A percentile compares a stretch with the other conserved stretches of the same genome.
Evolutionary conservation across 2,888 invertebrate species (phyloP).

Genomic region (Synanthedon tipuliformis): DNA sequence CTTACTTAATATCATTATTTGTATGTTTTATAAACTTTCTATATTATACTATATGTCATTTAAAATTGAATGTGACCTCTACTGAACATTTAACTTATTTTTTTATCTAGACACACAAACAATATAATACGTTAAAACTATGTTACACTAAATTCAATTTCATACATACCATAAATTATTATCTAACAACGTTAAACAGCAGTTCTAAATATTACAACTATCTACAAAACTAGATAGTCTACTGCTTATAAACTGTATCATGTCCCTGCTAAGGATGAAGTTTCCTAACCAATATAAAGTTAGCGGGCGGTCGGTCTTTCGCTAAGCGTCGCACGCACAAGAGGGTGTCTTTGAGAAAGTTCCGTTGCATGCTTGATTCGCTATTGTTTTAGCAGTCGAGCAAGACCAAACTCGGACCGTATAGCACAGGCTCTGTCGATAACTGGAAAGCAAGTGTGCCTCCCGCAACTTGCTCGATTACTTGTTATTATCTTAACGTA

Average conservation of each 20-base stretch:
- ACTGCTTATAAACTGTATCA: background rate
- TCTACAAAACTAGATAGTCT: background rate
- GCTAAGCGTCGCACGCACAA: constrained; percentile 60
- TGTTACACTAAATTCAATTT: no score
- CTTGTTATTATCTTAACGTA: constrained; percentile 55
- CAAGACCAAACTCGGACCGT: constrained; percentile 53
- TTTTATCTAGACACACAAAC: no score
- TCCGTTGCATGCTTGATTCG: constrained; percentile 66
- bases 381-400: constrained; percentile 58
- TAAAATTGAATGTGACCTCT: no score
- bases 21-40: no score
- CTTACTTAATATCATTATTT: no score
- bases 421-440: constrained; percentile 9
- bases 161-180: no score
- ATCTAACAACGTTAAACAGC: no score
- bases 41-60: no score
- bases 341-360: constrained; percentile 54
- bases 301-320: constrained; percentile 35
- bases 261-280: constrained; percentile 30
- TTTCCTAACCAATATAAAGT: constrained; percentile 65
- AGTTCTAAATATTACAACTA: no score
- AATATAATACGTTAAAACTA: no score
- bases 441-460: constrained; percentile 44
- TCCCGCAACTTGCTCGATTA: constrained; percentile 46
- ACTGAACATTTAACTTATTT: no score